Evolutionary conservation across 2,888 invertebrate genomes (phyloP).

Genomic region (Panopea generosa): DNA sequence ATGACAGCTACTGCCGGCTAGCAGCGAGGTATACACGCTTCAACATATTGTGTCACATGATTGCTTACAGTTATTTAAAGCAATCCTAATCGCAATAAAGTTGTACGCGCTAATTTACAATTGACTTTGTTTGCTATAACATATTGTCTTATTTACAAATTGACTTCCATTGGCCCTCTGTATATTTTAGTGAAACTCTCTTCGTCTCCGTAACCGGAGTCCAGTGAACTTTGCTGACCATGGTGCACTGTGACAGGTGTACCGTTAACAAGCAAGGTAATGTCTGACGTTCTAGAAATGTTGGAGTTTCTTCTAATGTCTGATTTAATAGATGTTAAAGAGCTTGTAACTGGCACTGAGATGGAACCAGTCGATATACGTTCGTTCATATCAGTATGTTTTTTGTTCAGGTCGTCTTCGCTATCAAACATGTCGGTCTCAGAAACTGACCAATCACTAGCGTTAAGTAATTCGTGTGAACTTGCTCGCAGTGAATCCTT

Average conservation of each 20-base stretch:
- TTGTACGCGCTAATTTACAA: no score
- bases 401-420: conserved; percentile 57
- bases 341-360: conserved; percentile 42
- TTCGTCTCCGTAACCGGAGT: conserved; percentile 70
- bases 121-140: no score
- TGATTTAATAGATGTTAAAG: conserved; percentile 8
- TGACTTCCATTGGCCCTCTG: conserved; percentile 56
- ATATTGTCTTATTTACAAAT: conserved; percentile 41
- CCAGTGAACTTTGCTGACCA: conserved; percentile 64
- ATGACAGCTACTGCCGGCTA: no score
- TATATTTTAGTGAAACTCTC: conserved; percentile 19
- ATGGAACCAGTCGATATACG: conserved; percentile 43
- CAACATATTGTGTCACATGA: no score
- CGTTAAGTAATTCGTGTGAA: conserved; percentile 67
- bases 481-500: conserved; percentile 70
- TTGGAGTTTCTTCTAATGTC: background rate
- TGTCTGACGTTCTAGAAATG: conserved; percentile 41
- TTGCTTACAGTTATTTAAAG: no score
- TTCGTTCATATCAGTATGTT: conserved; percentile 16
- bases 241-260: conserved; percentile 55
- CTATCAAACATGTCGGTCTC: conserved; percentile 76
- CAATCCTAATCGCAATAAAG: no score
- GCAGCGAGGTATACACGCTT: no score
- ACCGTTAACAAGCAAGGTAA: conserved; percentile 59
- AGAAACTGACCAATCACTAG: conserved; percentile 74